Base-by-base conservation (phyloP, 1,140 invertebrate genomes). In the Trichonephila clavipes region DNA sequence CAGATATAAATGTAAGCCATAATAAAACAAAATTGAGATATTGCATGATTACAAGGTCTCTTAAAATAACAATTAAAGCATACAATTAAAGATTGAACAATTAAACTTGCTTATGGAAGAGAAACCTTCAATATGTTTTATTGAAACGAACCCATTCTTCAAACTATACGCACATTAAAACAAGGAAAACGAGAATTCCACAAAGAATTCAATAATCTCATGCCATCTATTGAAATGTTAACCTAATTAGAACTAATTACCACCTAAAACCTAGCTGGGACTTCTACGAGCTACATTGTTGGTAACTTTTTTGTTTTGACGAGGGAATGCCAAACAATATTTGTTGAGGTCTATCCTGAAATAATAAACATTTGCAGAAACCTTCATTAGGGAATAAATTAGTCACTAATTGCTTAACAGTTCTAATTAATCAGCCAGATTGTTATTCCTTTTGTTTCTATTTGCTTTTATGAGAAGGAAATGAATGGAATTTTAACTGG, bases 351-450 rank as follows among this genome's bases (percentile, higher is more conserved):
- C 19, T 69, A 24, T 85, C 51, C 40, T 28, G 16, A 58, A 82
- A 66, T 40, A 66, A 85, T 66, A 85, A 92, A 69, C 61, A 8
- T n/a, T 92, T 85, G 28, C 81, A n/a, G 7, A 64, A 40, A 61
- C 34, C 8, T 92, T 92, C 59, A 92, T 85, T 92, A 92, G 81
- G 44, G 10, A 92, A 64, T 69, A 64, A 92, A 92, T 92, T 92
- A 85, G 81, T 66, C 90, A 64, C 62, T 92, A 85, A 92, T 92
- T 92, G 90, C 88, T 19, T 40, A 81, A 62, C 1, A 69, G 58
- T 85, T 85, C 90, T 92, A 85, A 85, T 85, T 92, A 92, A 83
- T 77, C 72, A 40, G 18, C 16, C 5, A 28, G 28, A 5, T 77
- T 28, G 61, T 28, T n/a, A 5, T 2, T 59, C 21, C 0, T 58